Evolutionary conservation across 2,888 invertebrate genomes (phyloP).

Genomic region (Sesia apiformis): DNA sequence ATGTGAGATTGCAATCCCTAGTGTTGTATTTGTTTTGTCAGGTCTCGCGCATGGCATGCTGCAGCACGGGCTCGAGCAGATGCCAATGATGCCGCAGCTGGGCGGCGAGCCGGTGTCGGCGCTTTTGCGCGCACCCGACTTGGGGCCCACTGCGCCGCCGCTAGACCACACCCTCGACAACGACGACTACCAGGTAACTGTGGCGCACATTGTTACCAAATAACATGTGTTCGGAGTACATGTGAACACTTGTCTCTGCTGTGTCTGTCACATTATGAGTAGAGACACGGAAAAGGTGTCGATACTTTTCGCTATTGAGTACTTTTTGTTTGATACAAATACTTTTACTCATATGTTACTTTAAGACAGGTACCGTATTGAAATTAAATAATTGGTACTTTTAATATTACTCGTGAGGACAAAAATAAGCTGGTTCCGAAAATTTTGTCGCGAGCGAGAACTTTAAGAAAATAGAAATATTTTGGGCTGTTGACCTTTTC

Average conservation of each 20-base stretch:
- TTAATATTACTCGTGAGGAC: neutral
- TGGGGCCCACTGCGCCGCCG: slow-evolving; percentile 40
- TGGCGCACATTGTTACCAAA: too few species aligned
- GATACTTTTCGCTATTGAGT: too few species aligned
- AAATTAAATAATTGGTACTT: neutral
- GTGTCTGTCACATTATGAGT: neutral
- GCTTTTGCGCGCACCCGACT: slow-evolving; percentile 24
- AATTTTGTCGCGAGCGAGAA: too few species aligned
- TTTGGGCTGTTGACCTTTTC: too few species aligned
- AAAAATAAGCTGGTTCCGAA: too few species aligned
- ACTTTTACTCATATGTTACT: slow-evolving; percentile 5
- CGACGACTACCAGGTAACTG: slow-evolving; percentile 45
- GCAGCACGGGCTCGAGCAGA: slow-evolving; percentile 35
- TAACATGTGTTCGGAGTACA: too few species aligned
- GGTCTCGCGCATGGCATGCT: slow-evolving; percentile 17
- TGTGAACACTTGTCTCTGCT: neutral
- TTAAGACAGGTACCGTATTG: slow-evolving; percentile 21
- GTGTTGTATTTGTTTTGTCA: too few species aligned
- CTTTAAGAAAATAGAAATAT: too few species aligned
- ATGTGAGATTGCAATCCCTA: too few species aligned
- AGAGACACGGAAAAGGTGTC: too few species aligned
- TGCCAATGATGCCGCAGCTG: slow-evolving; percentile 78
- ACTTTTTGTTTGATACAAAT: neutral
- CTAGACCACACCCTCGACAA: slow-evolving; percentile 35
- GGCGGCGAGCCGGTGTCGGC: slow-evolving; percentile 66